Evolutionary conservation across 2,797 vertebrate genomes (phyloP).

Genomic region (Falco biarmicus): DNA sequence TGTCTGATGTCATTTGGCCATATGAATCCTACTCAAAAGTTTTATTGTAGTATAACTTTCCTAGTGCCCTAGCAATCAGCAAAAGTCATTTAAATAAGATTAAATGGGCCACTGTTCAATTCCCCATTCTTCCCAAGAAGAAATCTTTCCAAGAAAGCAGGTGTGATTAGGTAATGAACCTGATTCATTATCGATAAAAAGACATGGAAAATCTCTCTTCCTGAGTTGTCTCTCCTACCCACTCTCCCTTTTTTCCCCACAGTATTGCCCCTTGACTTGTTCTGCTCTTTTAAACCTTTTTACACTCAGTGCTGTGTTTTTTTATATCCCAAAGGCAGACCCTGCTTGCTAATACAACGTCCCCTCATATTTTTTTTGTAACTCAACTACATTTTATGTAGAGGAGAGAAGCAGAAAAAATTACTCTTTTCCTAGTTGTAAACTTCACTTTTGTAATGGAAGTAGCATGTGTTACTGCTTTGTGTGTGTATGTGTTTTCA

Average conservation of each 20-base stretch:
- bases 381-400: background rate
- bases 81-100: background rate
- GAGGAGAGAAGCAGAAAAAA: background rate
- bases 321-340: background rate
- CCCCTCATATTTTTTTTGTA: fast-evolving
- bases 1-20: background rate
- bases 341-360: background rate
- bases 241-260: background rate
- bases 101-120: background rate
- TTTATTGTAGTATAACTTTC: background rate
- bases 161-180: background rate
- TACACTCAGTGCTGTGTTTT: background rate
- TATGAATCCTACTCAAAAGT: background rate
- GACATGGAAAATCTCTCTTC: background rate
- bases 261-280: background rate
- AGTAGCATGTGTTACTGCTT: no score
- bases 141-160: background rate
- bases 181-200: background rate
- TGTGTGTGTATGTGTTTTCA: fast-evolving
- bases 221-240: background rate
- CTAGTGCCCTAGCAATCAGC: background rate
- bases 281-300: background rate
- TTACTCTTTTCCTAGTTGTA: background rate
- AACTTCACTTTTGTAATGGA: background rate
- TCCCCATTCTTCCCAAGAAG: background rate